Evolutionary conservation across 2,888 invertebrate genomes (phyloP), one percentile per base, ranked within the genome.

Genomic region (Gibbula magus): DNA sequence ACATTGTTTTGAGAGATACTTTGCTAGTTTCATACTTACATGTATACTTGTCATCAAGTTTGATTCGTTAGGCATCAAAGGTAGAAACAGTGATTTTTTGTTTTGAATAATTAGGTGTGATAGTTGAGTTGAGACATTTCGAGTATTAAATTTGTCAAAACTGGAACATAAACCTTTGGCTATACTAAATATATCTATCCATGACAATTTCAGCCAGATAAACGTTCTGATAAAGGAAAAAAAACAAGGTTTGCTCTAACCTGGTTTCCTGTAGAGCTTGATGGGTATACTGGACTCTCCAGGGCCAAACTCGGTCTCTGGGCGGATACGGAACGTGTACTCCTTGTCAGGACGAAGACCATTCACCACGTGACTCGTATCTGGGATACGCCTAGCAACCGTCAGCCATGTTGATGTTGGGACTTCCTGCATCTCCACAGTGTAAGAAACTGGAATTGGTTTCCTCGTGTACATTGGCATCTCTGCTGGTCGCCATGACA

Each of bases 261-360:
- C 87, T 83, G 87, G 87, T 75, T 82, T 84, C 76, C 90, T 87
- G 82, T 88, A 84, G 32, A 88, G 81, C 1, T 84, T 81, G 13
- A 88, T 88, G 10, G 91, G 89, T 2, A 98, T 98, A 80, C 98
- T 98, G 0, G 99, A 99, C 92, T 99, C 99, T 93, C 98, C 97
- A 84, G 98, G 95, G 74, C 99, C 99, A 92, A 96, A 97, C 92
- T 97, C 97, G 93, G 99, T 99, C 92, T 98, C 98, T 1, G 99
- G 99, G 35, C 98, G 95, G 45, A 99, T 95, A 82, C 99, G 95
- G 94, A 99, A 98, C 93, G 96, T 96, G 94, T 99, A 99, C 93
- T 99, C 98, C 84, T 96, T 80, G 56, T 88, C 86, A n/a, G 88
- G 85, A 18, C 84, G 79, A 51, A 91, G 84, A 74, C 88, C 89